Evolutionary conservation across 1,140 invertebrate species (phyloP).

Genomic region (Pogonognathellus flavescens): DNA sequence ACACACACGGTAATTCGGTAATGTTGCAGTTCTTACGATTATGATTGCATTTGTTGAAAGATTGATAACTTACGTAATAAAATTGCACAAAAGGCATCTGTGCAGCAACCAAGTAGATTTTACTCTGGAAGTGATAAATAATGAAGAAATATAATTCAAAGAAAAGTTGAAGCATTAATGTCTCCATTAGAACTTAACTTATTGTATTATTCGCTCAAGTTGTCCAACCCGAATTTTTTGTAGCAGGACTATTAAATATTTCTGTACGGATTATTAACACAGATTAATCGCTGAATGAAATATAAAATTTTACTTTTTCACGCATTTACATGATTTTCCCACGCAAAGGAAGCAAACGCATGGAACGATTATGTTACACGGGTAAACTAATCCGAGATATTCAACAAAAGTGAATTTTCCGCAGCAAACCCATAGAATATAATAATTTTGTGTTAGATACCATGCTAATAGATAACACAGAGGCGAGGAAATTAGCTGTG

Average conservation of each 20-base stretch:
- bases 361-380: too few relatives aligned
- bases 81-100: too few relatives aligned
- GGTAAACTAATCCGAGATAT: too few relatives aligned
- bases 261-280: too few relatives aligned
- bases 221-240: background rate
- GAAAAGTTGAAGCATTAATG: constrained; percentile 31
- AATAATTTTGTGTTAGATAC: background rate
- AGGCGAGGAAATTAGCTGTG: background rate
- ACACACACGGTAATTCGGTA: too few relatives aligned
- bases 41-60: background rate
- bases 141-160: background rate
- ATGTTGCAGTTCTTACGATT: background rate
- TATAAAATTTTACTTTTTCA: background rate
- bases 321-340: constrained; percentile 3
- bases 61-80: background rate
- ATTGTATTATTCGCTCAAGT: background rate
- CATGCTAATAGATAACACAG: background rate
- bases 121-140: too few relatives aligned
- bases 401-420: too few relatives aligned
- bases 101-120: too few relatives aligned
- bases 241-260: too few relatives aligned
- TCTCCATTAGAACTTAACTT: background rate
- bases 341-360: background rate
- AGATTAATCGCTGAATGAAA: too few relatives aligned
- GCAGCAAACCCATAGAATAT: too few relatives aligned